These are phyloP conservation scores for Apodemus speciosus DNA, from an alignment of 2,113 vertebrate genomes.

Conservation along the genomic window DNA sequence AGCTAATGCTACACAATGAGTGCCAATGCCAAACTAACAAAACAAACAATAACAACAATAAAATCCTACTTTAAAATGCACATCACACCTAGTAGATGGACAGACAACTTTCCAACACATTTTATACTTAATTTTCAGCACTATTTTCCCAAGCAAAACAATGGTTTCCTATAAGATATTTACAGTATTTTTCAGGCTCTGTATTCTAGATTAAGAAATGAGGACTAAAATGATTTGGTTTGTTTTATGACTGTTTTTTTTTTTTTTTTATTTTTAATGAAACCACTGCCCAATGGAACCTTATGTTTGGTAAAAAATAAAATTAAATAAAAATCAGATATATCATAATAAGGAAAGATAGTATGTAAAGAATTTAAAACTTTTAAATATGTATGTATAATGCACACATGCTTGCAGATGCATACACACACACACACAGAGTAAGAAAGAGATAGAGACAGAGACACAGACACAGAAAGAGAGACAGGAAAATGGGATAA, in stretches of 20 bases:
- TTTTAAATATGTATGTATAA: background rate
- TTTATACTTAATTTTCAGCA: background rate
- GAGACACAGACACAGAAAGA: background rate
- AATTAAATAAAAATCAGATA: background rate
- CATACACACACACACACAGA: too few species aligned
- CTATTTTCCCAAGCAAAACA: background rate
- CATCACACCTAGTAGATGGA: background rate
- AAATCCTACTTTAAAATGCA: background rate
- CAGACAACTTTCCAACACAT: background rate
- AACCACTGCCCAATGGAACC: background rate
- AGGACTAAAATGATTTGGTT: background rate
- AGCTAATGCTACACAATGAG: background rate
- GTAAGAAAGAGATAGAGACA: background rate
- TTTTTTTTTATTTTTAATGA: background rate
- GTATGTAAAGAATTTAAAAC: background rate
- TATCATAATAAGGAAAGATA: background rate
- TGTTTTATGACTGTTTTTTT: background rate
- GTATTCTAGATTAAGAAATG: too few species aligned
- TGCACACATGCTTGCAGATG: background rate
- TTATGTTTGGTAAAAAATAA: background rate
- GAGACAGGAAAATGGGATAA: background rate
- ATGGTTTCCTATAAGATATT: background rate
- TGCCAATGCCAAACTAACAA: background rate
- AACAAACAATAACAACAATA: background rate
- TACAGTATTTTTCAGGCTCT: background rate